These are phyloP conservation scores for Phaethon lepturus DNA, from an alignment of 2,113 vertebrate species.

Conservation along the genomic window DNA sequence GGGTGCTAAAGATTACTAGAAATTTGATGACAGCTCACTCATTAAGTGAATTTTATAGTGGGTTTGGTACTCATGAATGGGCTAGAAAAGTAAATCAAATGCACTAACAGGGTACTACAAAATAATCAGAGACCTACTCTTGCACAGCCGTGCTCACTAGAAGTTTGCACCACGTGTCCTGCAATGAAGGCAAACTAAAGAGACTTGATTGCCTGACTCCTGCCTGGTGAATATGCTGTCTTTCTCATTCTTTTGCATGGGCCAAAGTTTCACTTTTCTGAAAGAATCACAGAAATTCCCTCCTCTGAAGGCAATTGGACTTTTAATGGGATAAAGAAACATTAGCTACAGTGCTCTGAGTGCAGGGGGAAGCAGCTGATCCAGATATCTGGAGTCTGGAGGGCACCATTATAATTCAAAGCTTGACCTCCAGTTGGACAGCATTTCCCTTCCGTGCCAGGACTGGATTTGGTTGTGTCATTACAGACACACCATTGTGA, in stretches of 20 bases:
- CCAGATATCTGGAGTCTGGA: constrained; percentile 7
- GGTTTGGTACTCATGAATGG: background rate
- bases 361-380: constrained; percentile 11
- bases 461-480: constrained; percentile 36
- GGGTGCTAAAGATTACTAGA: no score
- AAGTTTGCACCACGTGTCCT: background rate
- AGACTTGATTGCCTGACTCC: background rate
- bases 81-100: background rate
- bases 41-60: background rate
- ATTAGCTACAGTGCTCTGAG: constrained; percentile 3
- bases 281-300: background rate
- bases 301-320: background rate
- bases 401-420: constrained; percentile 45
- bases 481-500: constrained; percentile 54
- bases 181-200: background rate
- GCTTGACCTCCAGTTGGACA: constrained; percentile 5
- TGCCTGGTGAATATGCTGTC: background rate
- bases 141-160: background rate
- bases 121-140: background rate
- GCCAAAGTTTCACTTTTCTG: background rate
- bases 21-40: no score
- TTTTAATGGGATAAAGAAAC: constrained; percentile 3
- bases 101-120: background rate
- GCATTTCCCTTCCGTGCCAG: constrained; percentile 16
- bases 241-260: background rate